Evolutionary conservation across 2,113 vertebrate genomes (phyloP).

Genomic region (Colossoma macropomum): DNA sequence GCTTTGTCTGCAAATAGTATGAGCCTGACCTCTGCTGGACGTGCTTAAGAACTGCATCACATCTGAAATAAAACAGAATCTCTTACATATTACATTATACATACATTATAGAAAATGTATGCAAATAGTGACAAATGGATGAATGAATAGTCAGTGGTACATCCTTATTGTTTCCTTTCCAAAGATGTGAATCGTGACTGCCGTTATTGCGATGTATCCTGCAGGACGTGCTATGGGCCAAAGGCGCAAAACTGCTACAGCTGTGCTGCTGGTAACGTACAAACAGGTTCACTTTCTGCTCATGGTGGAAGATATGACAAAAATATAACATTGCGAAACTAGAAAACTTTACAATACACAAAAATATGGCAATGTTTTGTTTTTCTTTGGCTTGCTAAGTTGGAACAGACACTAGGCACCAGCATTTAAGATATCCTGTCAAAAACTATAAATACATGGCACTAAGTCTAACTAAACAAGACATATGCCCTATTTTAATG

Average conservation of each 20-base stretch:
- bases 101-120: background rate
- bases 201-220: slow-evolving; percentile 65
- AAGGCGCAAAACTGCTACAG: slow-evolving; percentile 72
- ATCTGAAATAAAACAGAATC: background rate
- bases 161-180: background rate
- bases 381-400: no score
- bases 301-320: background rate
- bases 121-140: background rate
- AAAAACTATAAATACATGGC: no score
- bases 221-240: slow-evolving; percentile 76
- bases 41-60: background rate
- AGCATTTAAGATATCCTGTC: no score
- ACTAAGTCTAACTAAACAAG: no score
- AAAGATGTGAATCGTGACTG: slow-evolving; percentile 65
- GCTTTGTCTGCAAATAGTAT: background rate
- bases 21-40: slow-evolving; percentile 44
- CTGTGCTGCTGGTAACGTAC: slow-evolving; percentile 69
- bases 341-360: no score
- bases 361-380: no score
- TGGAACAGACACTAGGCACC: no score
- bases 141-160: background rate
- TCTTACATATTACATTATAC: background rate
- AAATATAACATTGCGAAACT: background rate
- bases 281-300: slow-evolving; percentile 15
- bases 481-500: no score